Base-by-base conservation (phyloP, 1,140 invertebrate genomes). In the Hermatobates lingyangjiaoensis region DNA sequence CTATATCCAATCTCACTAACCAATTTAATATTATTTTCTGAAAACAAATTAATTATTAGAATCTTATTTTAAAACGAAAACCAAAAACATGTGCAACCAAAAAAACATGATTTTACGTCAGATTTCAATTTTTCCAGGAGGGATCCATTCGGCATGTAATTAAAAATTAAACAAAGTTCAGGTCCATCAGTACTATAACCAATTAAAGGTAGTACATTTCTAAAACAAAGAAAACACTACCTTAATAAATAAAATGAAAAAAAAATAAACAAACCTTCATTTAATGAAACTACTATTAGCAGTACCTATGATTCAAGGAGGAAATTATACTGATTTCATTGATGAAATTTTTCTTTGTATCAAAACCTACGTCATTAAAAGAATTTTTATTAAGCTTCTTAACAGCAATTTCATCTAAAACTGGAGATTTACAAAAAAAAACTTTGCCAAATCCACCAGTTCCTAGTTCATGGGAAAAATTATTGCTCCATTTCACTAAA, bases 371-470 rank as follows among this genome's bases (percentile, higher is more conserved):
- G n/a, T n/a, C n/a, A n/a, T n/a, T n/a, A n/a, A n/a, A n/a, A n/a
- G n/a, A n/a, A 73, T 74, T 23, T 62, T 59, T 63, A 62, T 67
- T 56, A 57, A 79, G 60, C 59, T 69, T 72, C 62, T 83, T 83
- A 1, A 83, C 70, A 48, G 79, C 79, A 7, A 81, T 66, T 52
- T 70, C 64, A 2, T 60, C 55, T 3, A 65, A 51, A 48, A 68
- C 65, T 18, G 64, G 62, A 18, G 55, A 26, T 15, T 3, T 42
- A 40, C 74, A 79, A 50, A 77, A 64, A 65, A 73, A 82, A 1
- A 84, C 81, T 45, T 71, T 71, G 15, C 80, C 80, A 68, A 80
- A 83, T 10, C 76, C 79, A 45, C 81, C 81, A 54, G 67, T 68
- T 2, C 81, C 81, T 51, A 84, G 66, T 57, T 70, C 69, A 14